These are phyloP conservation scores for human DNA, from an alignment of 2,113 vertebrate species.

Conservation along the genomic window DNA sequence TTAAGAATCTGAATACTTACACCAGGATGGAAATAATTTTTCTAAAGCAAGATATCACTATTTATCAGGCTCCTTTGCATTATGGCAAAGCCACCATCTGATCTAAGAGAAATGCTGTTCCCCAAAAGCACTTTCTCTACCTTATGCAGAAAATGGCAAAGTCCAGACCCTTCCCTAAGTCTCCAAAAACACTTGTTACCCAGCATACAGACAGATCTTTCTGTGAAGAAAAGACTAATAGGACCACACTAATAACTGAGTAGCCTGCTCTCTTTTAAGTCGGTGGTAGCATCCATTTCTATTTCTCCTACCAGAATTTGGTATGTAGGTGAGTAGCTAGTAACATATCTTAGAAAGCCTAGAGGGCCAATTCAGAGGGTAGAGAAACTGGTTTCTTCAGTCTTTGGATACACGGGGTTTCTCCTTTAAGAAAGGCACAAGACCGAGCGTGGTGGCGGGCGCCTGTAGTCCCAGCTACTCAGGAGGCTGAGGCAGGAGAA, in stretches of 20 bases:
- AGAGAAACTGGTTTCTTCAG: neutral
- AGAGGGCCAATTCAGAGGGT: neutral
- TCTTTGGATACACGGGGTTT: neutral
- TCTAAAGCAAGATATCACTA: neutral
- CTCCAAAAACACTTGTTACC: neutral
- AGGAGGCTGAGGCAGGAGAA: no score
- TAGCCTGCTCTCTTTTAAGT: neutral
- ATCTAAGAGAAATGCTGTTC: neutral
- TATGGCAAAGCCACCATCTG: neutral
- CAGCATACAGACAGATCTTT: neutral
- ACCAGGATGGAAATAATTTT: neutral
- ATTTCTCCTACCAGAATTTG: neutral
- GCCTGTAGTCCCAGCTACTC: no score
- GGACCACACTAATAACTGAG: no score
- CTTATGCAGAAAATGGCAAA: neutral
- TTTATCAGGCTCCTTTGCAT: neutral
- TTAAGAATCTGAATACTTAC: neutral
- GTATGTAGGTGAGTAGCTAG: neutral
- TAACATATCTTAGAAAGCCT: neutral
- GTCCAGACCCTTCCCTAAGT: neutral
- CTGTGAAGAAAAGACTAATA: neutral
- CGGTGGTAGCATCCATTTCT: neutral
- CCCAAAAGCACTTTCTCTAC: neutral
- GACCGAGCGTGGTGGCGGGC: no score
- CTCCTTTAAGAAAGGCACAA: neutral